A percentile compares a stretch with the other conserved stretches of the same genome.
phyloP scores from a whole-genome alignment of 2,797 vertebrate species.

The Hylomyscus alleni region DNA sequence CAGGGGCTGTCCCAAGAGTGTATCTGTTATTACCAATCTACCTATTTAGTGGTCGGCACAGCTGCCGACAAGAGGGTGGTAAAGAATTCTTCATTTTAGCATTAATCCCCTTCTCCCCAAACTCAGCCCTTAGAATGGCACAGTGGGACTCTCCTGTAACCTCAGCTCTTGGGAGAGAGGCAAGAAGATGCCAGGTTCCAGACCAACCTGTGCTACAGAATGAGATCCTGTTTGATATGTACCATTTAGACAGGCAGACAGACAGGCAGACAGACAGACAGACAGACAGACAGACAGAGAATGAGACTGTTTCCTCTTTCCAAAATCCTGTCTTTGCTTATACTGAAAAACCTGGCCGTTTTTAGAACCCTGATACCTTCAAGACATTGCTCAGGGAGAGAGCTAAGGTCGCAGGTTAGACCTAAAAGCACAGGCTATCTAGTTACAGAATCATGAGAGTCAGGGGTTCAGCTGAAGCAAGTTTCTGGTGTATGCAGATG shows the following conservation, averaged over 20 bases:
- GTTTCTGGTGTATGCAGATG: accelerated
- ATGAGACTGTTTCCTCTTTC: not conserved
- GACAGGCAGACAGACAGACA: not conserved
- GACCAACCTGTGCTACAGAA: not conserved
- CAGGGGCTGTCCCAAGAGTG: too few relatives aligned
- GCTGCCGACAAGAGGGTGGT: not conserved
- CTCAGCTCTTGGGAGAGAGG: not conserved
- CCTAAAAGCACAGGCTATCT: not conserved
- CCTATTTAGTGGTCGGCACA: not conserved
- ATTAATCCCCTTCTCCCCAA: not conserved
- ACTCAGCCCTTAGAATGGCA: not conserved
- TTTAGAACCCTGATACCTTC: accelerated
- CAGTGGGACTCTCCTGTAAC: not conserved
- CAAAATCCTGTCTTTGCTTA: not conserved
- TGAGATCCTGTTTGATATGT: not conserved
- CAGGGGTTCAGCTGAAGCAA: accelerated
- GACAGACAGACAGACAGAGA: not conserved
- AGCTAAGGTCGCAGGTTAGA: accelerated
- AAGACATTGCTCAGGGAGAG: not conserved
- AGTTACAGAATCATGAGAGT: not conserved
- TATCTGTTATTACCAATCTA: not conserved
- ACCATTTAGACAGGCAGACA: not conserved
- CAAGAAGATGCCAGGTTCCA: not conserved
- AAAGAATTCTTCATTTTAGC: accelerated
- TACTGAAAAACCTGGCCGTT: not conserved